Conservation (phyloP, 1,140 invertebrate genomes). For the Nylanderia fulva region DNA sequence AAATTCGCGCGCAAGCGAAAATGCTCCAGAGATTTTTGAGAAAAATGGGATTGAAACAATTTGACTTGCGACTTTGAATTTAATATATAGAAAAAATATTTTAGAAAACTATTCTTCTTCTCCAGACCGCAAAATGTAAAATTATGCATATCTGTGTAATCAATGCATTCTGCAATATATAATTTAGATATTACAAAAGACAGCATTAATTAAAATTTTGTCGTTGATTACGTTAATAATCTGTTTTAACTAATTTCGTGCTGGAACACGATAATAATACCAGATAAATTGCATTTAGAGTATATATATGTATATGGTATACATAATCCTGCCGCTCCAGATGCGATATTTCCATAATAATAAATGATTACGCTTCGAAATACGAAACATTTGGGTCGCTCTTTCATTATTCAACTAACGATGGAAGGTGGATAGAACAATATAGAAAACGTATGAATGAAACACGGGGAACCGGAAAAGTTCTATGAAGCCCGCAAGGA, state of each 20-base stretch:
- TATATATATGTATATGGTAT: too few relatives aligned
- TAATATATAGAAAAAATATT: too few relatives aligned
- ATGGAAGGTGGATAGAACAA: background rate
- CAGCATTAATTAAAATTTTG: background rate
- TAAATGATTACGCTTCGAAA: conserved; percentile 18
- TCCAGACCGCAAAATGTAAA: too few relatives aligned
- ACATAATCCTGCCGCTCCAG: too few relatives aligned
- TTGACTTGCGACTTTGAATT: too few relatives aligned
- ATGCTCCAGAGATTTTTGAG: too few relatives aligned
- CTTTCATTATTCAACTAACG: background rate
- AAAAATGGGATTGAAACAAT: too few relatives aligned
- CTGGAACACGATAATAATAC: background rate
- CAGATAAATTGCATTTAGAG: background rate
- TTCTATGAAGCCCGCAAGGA: background rate
- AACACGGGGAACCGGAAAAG: background rate
- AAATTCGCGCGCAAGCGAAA: too few relatives aligned
- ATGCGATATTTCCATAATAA: background rate
- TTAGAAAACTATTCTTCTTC: too few relatives aligned
- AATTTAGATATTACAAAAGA: background rate
- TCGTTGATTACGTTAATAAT: background rate
- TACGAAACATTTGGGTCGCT: conserved; percentile 15
- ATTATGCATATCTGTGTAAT: too few relatives aligned
- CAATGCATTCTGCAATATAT: background rate
- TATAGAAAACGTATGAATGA: conserved; percentile 34
- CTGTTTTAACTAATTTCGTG: background rate